Evolutionary conservation across 2,113 vertebrate species (phyloP).

Genomic region (Parus major): DNA sequence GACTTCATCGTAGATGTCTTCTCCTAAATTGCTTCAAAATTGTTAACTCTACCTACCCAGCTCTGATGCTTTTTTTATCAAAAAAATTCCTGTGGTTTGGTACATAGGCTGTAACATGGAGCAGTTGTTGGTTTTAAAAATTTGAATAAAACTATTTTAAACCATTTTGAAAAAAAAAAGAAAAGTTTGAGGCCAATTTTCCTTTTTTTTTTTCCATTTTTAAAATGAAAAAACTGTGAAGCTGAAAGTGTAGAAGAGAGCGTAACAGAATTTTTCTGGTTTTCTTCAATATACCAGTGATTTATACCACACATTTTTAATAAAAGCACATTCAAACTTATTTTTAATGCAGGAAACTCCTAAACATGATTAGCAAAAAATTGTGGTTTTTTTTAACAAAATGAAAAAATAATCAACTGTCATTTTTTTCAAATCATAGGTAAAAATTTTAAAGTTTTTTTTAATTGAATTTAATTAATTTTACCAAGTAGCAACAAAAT

Average conservation of each 20-base stretch:
- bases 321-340: background rate
- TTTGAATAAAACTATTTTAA: background rate
- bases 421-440: background rate
- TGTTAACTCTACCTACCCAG: too few relatives aligned
- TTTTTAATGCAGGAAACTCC: background rate
- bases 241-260: accelerated
- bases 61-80: background rate
- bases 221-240: background rate
- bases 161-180: background rate
- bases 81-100: background rate
- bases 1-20: background rate
- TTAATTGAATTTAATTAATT: background rate
- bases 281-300: background rate
- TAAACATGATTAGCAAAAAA: background rate
- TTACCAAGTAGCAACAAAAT: background rate
- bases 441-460: background rate
- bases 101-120: background rate
- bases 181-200: background rate
- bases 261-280: background rate
- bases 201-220: background rate
- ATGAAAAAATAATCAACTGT: accelerated
- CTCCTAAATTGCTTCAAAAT: background rate
- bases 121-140: background rate
- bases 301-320: background rate
- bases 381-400: background rate